Evolutionary conservation across 92 coral and sea anemone species (phyloP).

Genomic region (Porites lobata): DNA sequence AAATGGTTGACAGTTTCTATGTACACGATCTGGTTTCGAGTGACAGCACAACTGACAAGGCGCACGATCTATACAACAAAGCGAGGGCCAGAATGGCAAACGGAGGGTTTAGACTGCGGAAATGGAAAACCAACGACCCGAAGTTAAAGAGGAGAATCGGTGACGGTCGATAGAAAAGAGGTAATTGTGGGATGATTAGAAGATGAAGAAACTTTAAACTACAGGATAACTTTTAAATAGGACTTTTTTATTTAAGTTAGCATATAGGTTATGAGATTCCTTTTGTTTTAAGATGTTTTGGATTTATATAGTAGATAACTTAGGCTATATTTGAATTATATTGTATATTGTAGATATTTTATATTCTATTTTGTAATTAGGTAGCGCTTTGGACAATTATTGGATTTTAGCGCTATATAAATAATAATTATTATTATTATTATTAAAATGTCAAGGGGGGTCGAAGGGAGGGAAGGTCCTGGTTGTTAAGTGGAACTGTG

Average conservation of each 20-base stretch:
- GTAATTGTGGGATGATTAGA: constrained; percentile 40
- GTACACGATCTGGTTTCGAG: constrained; percentile 62
- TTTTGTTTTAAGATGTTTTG: too few relatives aligned
- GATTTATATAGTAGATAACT: too few relatives aligned
- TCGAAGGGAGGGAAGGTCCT: constrained; percentile 50
- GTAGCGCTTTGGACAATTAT: too few relatives aligned
- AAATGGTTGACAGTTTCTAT: constrained; percentile 14
- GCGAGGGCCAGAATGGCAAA: constrained; percentile 43
- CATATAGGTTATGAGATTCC: not conserved
- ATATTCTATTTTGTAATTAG: too few relatives aligned
- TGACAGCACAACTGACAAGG: not conserved
- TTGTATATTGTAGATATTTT: too few relatives aligned
- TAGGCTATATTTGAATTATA: too few relatives aligned
- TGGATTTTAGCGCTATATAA: too few relatives aligned
- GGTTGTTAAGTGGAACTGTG: constrained; percentile 54
- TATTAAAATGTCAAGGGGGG: not conserved
- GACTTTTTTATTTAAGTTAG: too few relatives aligned
- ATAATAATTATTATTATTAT: too few relatives aligned
- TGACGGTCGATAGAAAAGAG: constrained; percentile 2
- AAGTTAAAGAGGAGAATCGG: constrained; percentile 39
- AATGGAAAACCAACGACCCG: constrained; percentile 37
- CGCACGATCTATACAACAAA: constrained; percentile 15
- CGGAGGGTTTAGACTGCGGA: constrained; percentile 38
- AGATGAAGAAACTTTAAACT: constrained; percentile 37
- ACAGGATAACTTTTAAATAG: too few relatives aligned